Percentiles rank a stretch among this genome's conserved stretches.
Conservation (phyloP, 2,113 vertebrate species). For the Silurus meridionalis region DNA sequence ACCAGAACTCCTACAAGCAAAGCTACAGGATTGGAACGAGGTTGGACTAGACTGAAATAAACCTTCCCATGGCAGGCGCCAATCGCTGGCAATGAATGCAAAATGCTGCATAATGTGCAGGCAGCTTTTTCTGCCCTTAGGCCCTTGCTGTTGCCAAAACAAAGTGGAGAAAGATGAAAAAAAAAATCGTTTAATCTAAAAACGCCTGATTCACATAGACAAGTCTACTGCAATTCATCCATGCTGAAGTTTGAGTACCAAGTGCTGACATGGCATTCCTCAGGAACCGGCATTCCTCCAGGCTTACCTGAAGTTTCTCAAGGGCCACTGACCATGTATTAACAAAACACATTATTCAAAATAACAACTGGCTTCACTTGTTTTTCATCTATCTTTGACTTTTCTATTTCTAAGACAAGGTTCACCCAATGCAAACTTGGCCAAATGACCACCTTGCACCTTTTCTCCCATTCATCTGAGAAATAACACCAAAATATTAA, state of each 20-base stretch:
- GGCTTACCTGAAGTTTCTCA: neutral
- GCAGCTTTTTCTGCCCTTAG: constrained; percentile 53
- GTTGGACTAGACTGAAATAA: constrained; percentile 65
- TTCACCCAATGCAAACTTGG: constrained; percentile 69
- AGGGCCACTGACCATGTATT: neutral
- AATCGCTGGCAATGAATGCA: constrained; percentile 63
- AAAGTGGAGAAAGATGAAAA: constrained; percentile 34
- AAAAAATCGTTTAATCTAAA: constrained; percentile 23
- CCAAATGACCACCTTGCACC: constrained; percentile 63
- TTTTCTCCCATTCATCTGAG: constrained; percentile 54
- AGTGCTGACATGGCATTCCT: constrained; percentile 6
- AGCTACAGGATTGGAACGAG: constrained; percentile 57
- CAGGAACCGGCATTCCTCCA: constrained; percentile 4
- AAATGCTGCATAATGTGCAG: constrained; percentile 67
- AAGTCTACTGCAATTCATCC: neutral
- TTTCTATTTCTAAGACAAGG: constrained; percentile 61
- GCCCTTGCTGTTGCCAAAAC: constrained; percentile 36
- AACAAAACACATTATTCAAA: constrained; percentile 9
- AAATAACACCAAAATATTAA: neutral
- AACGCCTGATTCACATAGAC: constrained; percentile 32
- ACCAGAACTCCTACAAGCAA: constrained; percentile 41
- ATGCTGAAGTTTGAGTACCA: neutral
- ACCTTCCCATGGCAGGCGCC: constrained; percentile 61
- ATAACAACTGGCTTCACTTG: constrained; percentile 45
- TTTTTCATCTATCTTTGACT: constrained; percentile 47